Percentiles rank a stretch among this genome's conserved stretches.
Conservation (phyloP, 1,140 invertebrate genomes). For the Epicauta chinensis region DNA sequence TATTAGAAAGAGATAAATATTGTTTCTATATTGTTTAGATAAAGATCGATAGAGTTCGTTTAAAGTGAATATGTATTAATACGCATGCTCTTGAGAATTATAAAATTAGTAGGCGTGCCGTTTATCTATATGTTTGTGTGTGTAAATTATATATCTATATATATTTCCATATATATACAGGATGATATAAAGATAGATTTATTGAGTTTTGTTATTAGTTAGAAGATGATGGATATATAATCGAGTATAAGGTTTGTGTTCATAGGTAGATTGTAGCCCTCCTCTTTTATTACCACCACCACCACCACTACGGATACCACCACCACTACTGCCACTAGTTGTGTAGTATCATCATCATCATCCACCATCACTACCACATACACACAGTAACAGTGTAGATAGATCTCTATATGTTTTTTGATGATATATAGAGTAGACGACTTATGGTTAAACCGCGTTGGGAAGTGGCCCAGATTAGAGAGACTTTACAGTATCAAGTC, state of each 20-base stretch:
- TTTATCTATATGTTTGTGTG: background rate
- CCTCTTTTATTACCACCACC: no score
- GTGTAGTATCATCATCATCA: no score
- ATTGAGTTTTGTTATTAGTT: no score
- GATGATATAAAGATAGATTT: background rate
- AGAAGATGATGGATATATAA: slow-evolving; percentile 1
- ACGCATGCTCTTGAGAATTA: slow-evolving; percentile 33
- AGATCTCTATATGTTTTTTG: slow-evolving; percentile 28
- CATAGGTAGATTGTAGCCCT: slow-evolving; percentile 20
- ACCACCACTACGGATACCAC: no score
- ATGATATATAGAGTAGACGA: slow-evolving; percentile 62
- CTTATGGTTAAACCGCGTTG: slow-evolving; percentile 60
- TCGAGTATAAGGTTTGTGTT: slow-evolving; percentile 1
- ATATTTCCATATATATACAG: no score
- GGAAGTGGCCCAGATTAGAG: slow-evolving; percentile 63
- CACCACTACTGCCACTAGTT: no score
- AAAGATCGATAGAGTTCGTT: slow-evolving; percentile 14
- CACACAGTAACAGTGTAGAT: slow-evolving; percentile 23
- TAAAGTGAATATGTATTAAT: slow-evolving; percentile 27
- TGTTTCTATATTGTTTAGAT: background rate
- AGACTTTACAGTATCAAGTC: slow-evolving; percentile 43
- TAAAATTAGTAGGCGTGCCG: slow-evolving; percentile 32
- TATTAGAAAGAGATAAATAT: slow-evolving; percentile 14
- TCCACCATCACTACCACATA: background rate
- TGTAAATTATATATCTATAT: background rate